Base-by-base conservation (phyloP, 1,140 invertebrate genomes). In the Leguminivora glycinivorella region DNA sequence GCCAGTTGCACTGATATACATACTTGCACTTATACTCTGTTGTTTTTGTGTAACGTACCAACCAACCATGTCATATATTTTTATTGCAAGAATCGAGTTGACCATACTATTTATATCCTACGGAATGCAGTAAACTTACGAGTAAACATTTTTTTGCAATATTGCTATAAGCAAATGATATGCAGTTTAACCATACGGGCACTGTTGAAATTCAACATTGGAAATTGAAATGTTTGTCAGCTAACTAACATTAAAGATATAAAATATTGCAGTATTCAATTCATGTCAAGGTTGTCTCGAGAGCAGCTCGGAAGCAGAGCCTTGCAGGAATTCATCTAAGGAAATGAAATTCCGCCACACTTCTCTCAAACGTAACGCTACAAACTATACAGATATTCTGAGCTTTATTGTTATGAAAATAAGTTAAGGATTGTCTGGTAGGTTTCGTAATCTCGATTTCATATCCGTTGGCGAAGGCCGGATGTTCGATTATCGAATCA, bases 381-480 rank as follows among this genome's bases (percentile, higher is more conserved):
- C 56, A 26, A n/a, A 26, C 6, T 12, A 24, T 24, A 24, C 56
- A 12, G 19, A 25, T n/a, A 60, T 7, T 60, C 0, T 26, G 24
- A 26, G n/a, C 56, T 25, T 26, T 60, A 14, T 47, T 10, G 5
- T 29, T 17, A 17, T 63, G 14, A 2, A 26, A 63, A 63, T 63
- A 34, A 29, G 26, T 63, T 63, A 63, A 31, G 3, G 2, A 63
- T 24, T 17, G n/a, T 63, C 24, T 60, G 56, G 10, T 26, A 5
- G 3, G 29, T 31, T 26, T 63, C 31, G 58, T 31, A 63, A 63
- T 63, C 7, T 63, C 25, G 58, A 75, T 78, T 75, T 75, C 74
- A 71, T 71, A 72, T 75, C 76, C 76, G 76, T 24, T 26, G 31
- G 17, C 26, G 56, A 73, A 74, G 70, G 76, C 19, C 68, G 66